A percentile compares a stretch with the other conserved stretches of the same genome.
These are phyloP conservation scores for Pocillopora verrucosa DNA, from an alignment of 64 coral and sea anemone genomes.

Conservation along the genomic window DNA sequence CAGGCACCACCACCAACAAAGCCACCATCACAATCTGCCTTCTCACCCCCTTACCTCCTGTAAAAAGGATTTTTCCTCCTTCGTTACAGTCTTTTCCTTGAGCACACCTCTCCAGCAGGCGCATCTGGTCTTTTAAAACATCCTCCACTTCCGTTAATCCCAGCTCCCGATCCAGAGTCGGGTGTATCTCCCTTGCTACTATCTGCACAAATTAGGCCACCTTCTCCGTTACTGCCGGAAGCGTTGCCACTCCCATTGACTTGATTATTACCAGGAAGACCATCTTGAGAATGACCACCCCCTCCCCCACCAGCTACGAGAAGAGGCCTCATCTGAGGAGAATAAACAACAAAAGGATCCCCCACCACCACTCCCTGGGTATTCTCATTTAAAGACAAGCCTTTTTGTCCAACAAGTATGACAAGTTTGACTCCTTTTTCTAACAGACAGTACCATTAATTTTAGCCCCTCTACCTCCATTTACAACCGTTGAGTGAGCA, in stretches of 20 bases:
- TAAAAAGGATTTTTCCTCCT: conserved; percentile 34
- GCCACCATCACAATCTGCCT: conserved; percentile 54
- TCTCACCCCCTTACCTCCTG: conserved; percentile 44
- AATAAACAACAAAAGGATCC: conserved; percentile 55
- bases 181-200: not conserved
- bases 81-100: conserved; percentile 35
- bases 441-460: conserved; percentile 50
- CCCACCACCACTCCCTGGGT: conserved; percentile 61
- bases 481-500: no score
- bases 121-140: no score
- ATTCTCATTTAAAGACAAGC: not conserved
- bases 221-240: conserved; percentile 9
- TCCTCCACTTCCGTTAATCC: conserved; percentile 22
- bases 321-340: not conserved
- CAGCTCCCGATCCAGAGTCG: conserved; percentile 38
- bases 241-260: conserved; percentile 30
- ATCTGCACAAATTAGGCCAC: conserved; percentile 13
- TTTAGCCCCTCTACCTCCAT: conserved; percentile 62
- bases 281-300: conserved; percentile 38
- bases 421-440: conserved; percentile 39
- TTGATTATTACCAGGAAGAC: conserved; percentile 46
- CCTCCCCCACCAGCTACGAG: conserved; percentile 76
- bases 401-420: conserved; percentile 69
- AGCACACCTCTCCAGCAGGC: not conserved
- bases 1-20: conserved; percentile 86